Evolutionary conservation across 2,113 vertebrate species (phyloP).

Genomic region (Oceanites oceanicus): DNA sequence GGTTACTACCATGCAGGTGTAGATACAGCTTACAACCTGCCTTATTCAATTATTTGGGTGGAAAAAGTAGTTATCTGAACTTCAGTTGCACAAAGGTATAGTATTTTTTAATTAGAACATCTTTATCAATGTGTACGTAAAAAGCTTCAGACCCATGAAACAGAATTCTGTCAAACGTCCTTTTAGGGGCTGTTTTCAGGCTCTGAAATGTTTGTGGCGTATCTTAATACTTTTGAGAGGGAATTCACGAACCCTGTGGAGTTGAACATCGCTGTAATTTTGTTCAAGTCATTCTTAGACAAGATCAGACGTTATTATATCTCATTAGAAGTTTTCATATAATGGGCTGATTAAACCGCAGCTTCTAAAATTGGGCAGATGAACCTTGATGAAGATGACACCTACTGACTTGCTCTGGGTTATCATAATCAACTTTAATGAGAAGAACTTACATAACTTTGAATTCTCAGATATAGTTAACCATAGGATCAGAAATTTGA

Average conservation of each 20-base stretch:
- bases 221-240: not conserved
- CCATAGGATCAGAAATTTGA: not conserved
- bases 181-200: not conserved
- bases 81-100: not conserved
- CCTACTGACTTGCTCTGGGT: slow-evolving; percentile 4
- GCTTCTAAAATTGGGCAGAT: not conserved
- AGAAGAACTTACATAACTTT: not conserved
- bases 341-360: not conserved
- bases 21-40: not conserved
- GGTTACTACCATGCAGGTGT: not conserved
- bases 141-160: not conserved
- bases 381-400: not conserved
- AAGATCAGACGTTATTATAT: not conserved
- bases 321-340: not conserved
- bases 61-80: not conserved
- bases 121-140: not conserved
- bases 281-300: not conserved
- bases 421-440: not conserved
- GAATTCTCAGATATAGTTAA: not conserved
- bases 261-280: not conserved
- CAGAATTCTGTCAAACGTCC: not conserved
- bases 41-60: not conserved
- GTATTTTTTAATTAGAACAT: not conserved
- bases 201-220: not conserved
- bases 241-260: not conserved